Evolutionary conservation across 2,888 invertebrate species (phyloP).

Genomic region (Aricia artaxerxes): DNA sequence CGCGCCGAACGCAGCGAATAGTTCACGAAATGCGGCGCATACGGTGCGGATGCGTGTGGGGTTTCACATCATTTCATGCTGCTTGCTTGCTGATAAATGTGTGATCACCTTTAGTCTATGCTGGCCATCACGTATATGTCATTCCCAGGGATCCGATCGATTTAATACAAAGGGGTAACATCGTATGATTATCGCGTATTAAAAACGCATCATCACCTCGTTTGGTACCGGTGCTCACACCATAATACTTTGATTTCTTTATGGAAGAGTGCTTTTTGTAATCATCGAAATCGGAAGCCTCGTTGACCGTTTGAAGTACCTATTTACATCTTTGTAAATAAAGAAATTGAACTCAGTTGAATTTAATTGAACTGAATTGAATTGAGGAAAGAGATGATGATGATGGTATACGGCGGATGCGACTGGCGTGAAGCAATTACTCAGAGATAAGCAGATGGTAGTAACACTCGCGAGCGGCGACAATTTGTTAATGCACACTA

Average conservation of each 20-base stretch:
- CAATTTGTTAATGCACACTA: conserved; percentile 23
- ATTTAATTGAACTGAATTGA: too few relatives aligned
- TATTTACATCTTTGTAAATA: too few relatives aligned
- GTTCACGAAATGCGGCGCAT: too few relatives aligned
- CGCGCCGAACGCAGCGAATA: too few relatives aligned
- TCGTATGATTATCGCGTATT: conserved; percentile 44
- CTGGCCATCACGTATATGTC: conserved; percentile 22
- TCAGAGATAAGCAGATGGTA: conserved; percentile 21
- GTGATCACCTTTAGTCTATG: too few relatives aligned
- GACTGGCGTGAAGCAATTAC: conserved; percentile 5
- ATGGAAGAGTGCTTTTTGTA: conserved; percentile 19
- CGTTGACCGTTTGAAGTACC: neutral
- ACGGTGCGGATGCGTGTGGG: too few relatives aligned
- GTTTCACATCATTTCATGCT: too few relatives aligned
- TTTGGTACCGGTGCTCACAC: conserved; percentile 52
- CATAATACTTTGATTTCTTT: conserved; percentile 41
- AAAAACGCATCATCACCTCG: conserved; percentile 52
- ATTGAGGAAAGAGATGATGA: neutral
- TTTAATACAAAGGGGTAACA: conserved; percentile 42
- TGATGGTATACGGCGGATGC: neutral
- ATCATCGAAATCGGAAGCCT: neutral
- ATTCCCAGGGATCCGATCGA: conserved; percentile 46
- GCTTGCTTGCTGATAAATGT: too few relatives aligned
- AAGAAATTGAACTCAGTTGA: too few relatives aligned
- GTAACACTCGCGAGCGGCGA: neutral